Conservation (phyloP, 35 echinoderm and acorn worm species). For the Lytechinus pictus region DNA sequence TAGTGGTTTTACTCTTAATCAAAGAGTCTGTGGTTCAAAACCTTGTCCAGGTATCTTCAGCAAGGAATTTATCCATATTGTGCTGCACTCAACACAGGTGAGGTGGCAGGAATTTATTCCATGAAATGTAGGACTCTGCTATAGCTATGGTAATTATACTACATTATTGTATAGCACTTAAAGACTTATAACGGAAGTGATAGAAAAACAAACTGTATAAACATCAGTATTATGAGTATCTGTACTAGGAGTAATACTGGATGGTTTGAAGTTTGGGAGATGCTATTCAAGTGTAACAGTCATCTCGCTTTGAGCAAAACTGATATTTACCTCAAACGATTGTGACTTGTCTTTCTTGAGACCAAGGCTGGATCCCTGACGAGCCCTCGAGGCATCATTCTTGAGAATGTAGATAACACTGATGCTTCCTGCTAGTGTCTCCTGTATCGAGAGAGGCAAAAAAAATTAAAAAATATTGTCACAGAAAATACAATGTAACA, state of each 20-base stretch:
- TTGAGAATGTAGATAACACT: constrained; percentile 78
- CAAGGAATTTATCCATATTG: no score
- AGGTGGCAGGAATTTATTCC: no score
- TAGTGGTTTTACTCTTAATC: no score
- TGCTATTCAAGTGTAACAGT: neutral
- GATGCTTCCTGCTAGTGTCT: constrained; percentile 52
- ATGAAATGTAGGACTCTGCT: no score
- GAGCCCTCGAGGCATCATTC: constrained; percentile 80
- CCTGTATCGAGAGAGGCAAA: constrained; percentile 49
- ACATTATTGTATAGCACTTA: no score
- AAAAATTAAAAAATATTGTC: neutral
- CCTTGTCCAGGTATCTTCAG: no score
- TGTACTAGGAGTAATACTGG: neutral
- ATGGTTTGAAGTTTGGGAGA: neutral
- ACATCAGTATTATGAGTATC: neutral
- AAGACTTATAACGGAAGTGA: no score
- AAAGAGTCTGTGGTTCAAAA: no score
- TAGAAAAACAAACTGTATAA: no score
- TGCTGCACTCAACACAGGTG: no score
- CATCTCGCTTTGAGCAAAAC: neutral
- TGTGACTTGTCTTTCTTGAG: constrained; percentile 75
- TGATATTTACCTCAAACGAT: constrained; percentile 81
- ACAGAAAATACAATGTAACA: neutral
- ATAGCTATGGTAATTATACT: no score
- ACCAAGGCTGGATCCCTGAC: constrained; percentile 57